phyloP scores from a whole-genome alignment of 2,888 invertebrate genomes.

The Eudemis profundana region DNA sequence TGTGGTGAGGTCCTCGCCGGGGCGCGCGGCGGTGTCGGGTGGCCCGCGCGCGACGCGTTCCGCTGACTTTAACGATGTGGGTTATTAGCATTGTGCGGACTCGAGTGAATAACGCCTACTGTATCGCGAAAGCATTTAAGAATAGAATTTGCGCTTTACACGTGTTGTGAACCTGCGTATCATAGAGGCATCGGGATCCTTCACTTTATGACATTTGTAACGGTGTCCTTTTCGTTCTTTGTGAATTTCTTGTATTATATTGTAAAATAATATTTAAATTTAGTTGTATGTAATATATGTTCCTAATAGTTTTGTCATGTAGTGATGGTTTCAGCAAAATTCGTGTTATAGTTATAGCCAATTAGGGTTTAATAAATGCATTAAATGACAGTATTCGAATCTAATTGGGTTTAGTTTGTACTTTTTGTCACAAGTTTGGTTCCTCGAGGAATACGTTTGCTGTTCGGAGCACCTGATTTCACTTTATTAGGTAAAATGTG shows the following conservation, averaged over 20 bases:
- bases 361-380: slow-evolving; percentile 54
- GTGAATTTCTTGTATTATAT: slow-evolving; percentile 60
- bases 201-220: slow-evolving; percentile 30
- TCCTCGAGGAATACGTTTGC: slow-evolving; percentile 46
- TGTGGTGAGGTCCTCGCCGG: slow-evolving; percentile 57
- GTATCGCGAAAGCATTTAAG: slow-evolving; percentile 44
- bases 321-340: slow-evolving; percentile 69
- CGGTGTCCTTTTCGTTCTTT: slow-evolving; percentile 32
- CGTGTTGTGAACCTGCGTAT: slow-evolving; percentile 42
- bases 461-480: slow-evolving; percentile 51
- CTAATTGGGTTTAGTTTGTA: slow-evolving; percentile 52
- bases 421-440: slow-evolving; percentile 44
- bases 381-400: slow-evolving; percentile 53
- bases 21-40: slow-evolving; percentile 32
- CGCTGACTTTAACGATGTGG: slow-evolving; percentile 53
- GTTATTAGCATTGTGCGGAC: slow-evolving; percentile 50
- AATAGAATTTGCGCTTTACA: slow-evolving; percentile 41
- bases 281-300: slow-evolving; percentile 80
- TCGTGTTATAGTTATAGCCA: slow-evolving; percentile 61
- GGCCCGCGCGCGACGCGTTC: slow-evolving; percentile 44
- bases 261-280: slow-evolving; percentile 77
- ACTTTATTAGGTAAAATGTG: slow-evolving; percentile 66
- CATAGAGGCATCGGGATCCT: slow-evolving; percentile 32
- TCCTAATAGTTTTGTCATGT: slow-evolving; percentile 80
- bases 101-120: slow-evolving; percentile 53